Conservation (phyloP, 2,797 vertebrate genomes). For the Onychomys arenicola region DNA sequence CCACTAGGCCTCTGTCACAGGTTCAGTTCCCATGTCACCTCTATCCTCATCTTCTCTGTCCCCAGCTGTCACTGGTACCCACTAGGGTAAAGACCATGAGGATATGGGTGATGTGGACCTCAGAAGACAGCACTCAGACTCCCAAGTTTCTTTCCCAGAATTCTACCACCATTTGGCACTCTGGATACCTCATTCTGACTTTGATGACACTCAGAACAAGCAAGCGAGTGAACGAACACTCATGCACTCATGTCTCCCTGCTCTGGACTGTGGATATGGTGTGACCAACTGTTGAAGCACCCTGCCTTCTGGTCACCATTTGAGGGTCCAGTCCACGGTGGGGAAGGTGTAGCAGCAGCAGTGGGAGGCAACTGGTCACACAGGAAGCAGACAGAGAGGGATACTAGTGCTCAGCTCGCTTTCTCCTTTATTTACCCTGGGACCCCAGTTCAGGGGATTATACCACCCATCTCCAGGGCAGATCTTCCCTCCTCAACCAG, state of each 20-base stretch:
- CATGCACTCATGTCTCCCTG: neutral
- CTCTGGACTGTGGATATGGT: neutral
- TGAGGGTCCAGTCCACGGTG: neutral
- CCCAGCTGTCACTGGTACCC: neutral
- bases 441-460: neutral
- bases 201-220: rapidly evolving
- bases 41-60: neutral
- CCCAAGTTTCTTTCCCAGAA: neutral
- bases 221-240: neutral
- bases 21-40: neutral
- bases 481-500: neutral
- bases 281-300: neutral
- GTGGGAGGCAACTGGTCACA: too few relatives aligned
- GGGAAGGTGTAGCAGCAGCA: neutral
- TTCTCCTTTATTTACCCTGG: too few relatives aligned
- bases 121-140: rapidly evolving
- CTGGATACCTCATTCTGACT: neutral
- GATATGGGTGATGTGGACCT: rapidly evolving
- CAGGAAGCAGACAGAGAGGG: neutral
- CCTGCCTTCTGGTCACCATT: neutral
- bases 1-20: rapidly evolving
- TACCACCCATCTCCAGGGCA: too few relatives aligned
- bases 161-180: too few relatives aligned
- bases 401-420: neutral
- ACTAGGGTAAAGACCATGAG: neutral